Percentiles rank a stretch among this genome's conserved stretches.
phyloP scores from a whole-genome alignment of 1,140 invertebrate species.

The Drosophila kanapiae region DNA sequence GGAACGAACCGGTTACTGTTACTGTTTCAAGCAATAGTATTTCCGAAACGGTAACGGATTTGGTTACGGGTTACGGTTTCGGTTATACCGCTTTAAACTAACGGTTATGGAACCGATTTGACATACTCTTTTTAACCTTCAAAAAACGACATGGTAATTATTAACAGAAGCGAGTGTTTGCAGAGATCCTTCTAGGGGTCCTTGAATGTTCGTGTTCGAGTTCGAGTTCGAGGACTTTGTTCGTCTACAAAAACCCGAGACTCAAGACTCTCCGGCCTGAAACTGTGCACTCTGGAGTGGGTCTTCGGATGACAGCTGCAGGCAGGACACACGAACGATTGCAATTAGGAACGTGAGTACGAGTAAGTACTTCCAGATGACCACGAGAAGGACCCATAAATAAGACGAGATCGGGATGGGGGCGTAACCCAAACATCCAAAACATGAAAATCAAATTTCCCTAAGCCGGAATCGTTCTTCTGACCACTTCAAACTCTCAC shows the following conservation, averaged over 20 bases:
- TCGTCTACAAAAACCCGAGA: not conserved
- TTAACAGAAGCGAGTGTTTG: too few species aligned
- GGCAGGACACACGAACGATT: conserved; percentile 4
- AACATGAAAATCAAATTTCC: conserved; percentile 83
- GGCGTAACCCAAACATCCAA: conserved; percentile 73
- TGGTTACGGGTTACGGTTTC: too few species aligned
- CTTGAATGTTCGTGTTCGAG: too few species aligned
- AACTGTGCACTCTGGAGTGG: not conserved
- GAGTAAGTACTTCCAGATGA: conserved; percentile 47
- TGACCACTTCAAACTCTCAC: conserved; percentile 36
- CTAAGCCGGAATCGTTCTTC: not conserved
- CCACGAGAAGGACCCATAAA: conserved; percentile 32
- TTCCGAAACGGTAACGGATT: too few species aligned
- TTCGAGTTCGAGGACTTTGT: not conserved
- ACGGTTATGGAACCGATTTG: too few species aligned
- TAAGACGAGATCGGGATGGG: conserved; percentile 6
- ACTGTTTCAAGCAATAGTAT: too few species aligned
- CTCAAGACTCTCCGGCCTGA: not conserved
- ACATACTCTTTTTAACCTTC: too few species aligned
- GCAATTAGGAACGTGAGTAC: conserved; percentile 30
- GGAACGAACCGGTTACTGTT: too few species aligned
- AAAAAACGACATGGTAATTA: too few species aligned
- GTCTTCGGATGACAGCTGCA: conserved; percentile 35
- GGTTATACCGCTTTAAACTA: too few species aligned
- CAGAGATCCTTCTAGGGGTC: too few species aligned